Evolutionary conservation across 2,888 invertebrate species (phyloP).

Genomic region (Lasius platythorax): DNA sequence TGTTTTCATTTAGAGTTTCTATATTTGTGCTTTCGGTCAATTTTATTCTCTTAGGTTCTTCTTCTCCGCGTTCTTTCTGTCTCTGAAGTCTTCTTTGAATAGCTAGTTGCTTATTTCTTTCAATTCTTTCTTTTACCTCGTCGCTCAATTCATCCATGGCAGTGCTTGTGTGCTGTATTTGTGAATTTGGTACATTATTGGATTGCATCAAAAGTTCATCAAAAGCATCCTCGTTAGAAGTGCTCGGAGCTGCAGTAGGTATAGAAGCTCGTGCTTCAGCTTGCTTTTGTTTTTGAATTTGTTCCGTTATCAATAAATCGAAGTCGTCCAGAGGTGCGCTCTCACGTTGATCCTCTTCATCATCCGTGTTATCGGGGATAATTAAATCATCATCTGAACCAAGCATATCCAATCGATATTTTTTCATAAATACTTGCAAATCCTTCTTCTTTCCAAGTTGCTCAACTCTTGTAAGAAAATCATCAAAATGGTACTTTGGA

Average conservation of each 20-base stretch:
- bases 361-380: constrained; percentile 86
- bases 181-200: neutral
- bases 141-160: constrained; percentile 85
- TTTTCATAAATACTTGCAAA: constrained; percentile 91
- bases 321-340: constrained; percentile 88
- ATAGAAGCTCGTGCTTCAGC: constrained; percentile 32
- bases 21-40: constrained; percentile 17
- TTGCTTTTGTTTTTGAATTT: constrained; percentile 87
- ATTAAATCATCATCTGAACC: constrained; percentile 80
- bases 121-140: constrained; percentile 90
- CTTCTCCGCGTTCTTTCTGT: constrained; percentile 79
- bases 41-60: constrained; percentile 58
- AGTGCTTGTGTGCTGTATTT: constrained; percentile 22
- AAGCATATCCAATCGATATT: constrained; percentile 89
- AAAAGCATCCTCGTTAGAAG: constrained; percentile 50
- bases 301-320: constrained; percentile 89
- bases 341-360: constrained; percentile 80
- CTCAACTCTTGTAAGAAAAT: constrained; percentile 93
- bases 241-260: neutral
- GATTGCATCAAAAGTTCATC: constrained; percentile 53
- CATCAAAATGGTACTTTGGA: constrained; percentile 95
- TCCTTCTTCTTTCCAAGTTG: constrained; percentile 93
- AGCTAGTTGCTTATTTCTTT: constrained; percentile 90
- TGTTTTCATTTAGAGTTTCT: constrained; percentile 8
- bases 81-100: constrained; percentile 89